These are phyloP conservation scores for Brachyhypopomus occidentalis DNA, from an alignment of 2,113 vertebrate species.

Conservation along the genomic window DNA sequence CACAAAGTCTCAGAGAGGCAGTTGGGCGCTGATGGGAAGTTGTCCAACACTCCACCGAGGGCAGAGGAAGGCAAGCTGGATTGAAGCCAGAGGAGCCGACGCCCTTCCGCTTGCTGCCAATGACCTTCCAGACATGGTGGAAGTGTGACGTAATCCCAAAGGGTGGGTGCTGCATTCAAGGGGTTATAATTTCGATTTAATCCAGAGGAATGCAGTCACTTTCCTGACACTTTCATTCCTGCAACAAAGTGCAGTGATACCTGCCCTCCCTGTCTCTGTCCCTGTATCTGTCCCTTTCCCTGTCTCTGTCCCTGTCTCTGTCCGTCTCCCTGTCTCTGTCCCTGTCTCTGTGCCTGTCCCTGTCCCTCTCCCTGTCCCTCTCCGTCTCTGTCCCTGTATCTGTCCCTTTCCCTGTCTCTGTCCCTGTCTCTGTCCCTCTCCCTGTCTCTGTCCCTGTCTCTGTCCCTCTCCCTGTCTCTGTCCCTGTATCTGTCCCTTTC, in stretches of 20 bases:
- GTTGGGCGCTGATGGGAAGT: too few relatives aligned
- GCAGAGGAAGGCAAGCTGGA: background rate
- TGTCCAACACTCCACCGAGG: too few relatives aligned
- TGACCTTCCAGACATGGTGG: background rate
- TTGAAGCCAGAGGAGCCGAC: background rate
- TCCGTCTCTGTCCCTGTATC: background rate
- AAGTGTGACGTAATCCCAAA: background rate
- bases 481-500: too few relatives aligned
- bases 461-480: background rate
- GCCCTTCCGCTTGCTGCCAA: background rate
- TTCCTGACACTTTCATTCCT: background rate
- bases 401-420: background rate
- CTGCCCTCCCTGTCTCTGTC: background rate
- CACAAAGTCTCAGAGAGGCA: background rate
- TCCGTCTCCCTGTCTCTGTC: background rate
- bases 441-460: background rate
- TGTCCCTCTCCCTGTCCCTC: background rate
- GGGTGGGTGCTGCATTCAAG: background rate
- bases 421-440: background rate
- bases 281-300: background rate
- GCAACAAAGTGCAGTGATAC: background rate
- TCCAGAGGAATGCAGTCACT: background rate
- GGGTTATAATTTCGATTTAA: slow-evolving; percentile 14
- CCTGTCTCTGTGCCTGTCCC: background rate
- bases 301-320: too few relatives aligned